These are phyloP conservation scores for Cydia amplana DNA, from an alignment of 1,140 invertebrate species.

Conservation along the genomic window DNA sequence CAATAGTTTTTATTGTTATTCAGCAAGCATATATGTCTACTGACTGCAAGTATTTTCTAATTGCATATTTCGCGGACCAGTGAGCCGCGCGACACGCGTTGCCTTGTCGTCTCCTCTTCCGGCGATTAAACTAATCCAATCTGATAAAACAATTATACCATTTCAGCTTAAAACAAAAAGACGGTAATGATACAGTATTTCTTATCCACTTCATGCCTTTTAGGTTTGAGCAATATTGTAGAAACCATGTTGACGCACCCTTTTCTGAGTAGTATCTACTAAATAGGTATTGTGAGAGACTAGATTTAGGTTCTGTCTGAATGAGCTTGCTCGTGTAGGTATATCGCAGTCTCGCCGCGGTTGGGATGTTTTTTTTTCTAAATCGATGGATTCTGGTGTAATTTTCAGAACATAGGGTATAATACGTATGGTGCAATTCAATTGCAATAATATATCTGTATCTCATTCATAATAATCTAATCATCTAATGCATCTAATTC, in stretches of 20 bases:
- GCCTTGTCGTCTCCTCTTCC: slow-evolving; percentile 24
- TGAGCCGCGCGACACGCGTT: neutral
- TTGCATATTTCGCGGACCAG: slow-evolving; percentile 1
- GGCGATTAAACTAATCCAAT: slow-evolving; percentile 29
- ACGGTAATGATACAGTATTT: neutral
- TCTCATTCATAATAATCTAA: too few species aligned
- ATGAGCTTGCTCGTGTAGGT: neutral
- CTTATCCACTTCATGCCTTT: neutral
- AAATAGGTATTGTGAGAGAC: slow-evolving; percentile 2
- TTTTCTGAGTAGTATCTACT: neutral
- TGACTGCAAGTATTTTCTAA: neutral
- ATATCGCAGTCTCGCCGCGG: neutral
- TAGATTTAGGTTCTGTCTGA: neutral
- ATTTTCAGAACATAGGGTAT: too few species aligned
- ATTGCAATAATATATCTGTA: too few species aligned
- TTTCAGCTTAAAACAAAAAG: neutral
- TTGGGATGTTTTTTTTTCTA: neutral
- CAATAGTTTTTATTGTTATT: too few species aligned
- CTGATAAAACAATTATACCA: slow-evolving; percentile 22
- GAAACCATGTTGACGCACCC: neutral
- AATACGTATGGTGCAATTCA: too few species aligned
- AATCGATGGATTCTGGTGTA: too few species aligned
- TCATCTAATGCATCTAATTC: too few species aligned
- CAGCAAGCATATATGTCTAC: neutral
- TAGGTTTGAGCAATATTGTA: neutral